Base-by-base conservation (phyloP, 1,140 invertebrate species). In the Drosophila rufa region DNA sequence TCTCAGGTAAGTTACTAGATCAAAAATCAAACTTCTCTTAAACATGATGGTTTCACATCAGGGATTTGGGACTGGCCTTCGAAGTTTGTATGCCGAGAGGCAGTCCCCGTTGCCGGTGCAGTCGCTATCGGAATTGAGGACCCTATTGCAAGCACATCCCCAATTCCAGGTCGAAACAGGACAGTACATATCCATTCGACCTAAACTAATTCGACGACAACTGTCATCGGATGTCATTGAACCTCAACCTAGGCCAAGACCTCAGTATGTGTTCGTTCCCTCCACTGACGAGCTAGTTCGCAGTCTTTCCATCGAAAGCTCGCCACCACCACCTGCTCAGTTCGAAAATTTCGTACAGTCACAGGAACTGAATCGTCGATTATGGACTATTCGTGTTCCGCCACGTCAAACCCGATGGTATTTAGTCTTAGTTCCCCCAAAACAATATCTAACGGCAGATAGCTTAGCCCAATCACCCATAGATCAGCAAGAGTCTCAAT, bases 371-470 rank as follows among this genome's bases (percentile, higher is more conserved):
- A 56, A 42, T 15, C 1, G 14, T 40, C 36, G 19, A n/a, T 3
- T 25, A 6, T 56, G 53, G 53, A 25, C 25, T 25, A 40, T 40
- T 38, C 14, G 53, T 11, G 14, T 15, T 11, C 19, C 14, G 14
- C 19, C 36, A 40, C 22, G 19, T 0, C 36, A n/a, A 40, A n/a
- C 53, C 2, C 53, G 8, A 25, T 25, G 38, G 36, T 25, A 56
- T 15, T 19, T 56, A 14, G 8, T n/a, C 14, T 3, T 53, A 53
- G 17, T 8, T 36, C 5, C 19, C 53, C 36, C 38, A 15, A 40
- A 25, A 3, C 14, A 15, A 9, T 40, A 11, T n/a, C 14, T 0
- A 40, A 3, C 0, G 7, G 0, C 0, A 19, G 0, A n/a, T n/a
- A n/a, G 14, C 53, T 11, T 9, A 11, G 8, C 14, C 7, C 19